phyloP scores from a whole-genome alignment of 1,140 invertebrate genomes.

The Mycetomoellerius zeteki region DNA sequence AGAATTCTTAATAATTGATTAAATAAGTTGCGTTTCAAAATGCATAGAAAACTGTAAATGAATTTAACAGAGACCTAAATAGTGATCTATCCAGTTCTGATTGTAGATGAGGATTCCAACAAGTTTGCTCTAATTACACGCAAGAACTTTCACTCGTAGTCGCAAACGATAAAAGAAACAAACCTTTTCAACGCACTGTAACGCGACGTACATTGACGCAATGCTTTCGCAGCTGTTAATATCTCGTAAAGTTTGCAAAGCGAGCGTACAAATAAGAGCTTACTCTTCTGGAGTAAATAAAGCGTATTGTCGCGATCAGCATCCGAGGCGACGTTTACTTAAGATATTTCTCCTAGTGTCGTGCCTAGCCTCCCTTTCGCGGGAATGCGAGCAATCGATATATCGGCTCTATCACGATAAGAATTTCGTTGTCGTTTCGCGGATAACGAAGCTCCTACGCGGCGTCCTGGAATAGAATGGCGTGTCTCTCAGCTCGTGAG shows the following conservation, averaged over 20 bases:
- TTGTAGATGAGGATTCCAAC: constrained; percentile 18
- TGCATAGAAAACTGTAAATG: background rate
- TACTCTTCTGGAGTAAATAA: constrained; percentile 22
- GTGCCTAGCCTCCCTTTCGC: background rate
- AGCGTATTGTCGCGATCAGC: constrained; percentile 10
- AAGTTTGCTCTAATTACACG: constrained; percentile 35
- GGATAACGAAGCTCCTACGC: constrained; percentile 10
- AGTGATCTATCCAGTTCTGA: background rate
- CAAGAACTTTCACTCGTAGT: constrained; percentile 45
- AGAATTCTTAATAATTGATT: background rate
- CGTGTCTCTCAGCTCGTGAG: background rate
- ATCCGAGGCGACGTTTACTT: background rate
- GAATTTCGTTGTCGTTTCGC: constrained; percentile 24
- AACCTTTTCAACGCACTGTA: constrained; percentile 11
- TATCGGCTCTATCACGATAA: constrained; percentile 23
- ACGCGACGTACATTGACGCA: background rate
- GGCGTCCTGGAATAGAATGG: constrained; percentile 13
- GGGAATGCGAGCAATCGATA: constrained; percentile 50
- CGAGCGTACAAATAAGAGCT: constrained; percentile 1
- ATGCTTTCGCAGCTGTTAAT: constrained; percentile 16
- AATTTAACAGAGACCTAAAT: background rate
- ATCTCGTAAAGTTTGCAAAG: background rate
- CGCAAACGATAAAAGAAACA: constrained; percentile 16
- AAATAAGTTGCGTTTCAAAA: background rate
- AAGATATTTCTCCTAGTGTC: background rate